Evolutionary conservation across 30 jellyfish, hydroid and myxozoan species (phyloP).

Genomic region (Hydractinia symbiolongicarpus): DNA sequence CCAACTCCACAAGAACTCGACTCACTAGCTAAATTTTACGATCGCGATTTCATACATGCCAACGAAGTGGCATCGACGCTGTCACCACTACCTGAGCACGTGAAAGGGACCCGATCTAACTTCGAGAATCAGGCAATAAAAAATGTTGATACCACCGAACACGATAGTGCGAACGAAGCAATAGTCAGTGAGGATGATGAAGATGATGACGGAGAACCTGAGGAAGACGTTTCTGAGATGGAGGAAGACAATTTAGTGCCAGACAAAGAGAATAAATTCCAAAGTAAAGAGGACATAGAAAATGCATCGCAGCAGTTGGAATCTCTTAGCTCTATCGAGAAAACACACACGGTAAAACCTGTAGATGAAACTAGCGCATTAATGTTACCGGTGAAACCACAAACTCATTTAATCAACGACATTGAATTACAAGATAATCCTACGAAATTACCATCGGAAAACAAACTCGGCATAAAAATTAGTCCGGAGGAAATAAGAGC

Average conservation of each 20-base stretch:
- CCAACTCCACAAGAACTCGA: not conserved
- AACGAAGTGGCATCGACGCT: not conserved
- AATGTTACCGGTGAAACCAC: not conserved
- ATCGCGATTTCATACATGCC: not conserved
- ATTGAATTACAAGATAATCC: no score
- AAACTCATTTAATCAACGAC: no score
- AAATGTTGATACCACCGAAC: not conserved
- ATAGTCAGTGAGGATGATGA: no score
- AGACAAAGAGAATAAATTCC: not conserved
- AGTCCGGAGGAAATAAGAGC: slow-evolving; percentile 22
- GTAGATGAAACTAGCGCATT: not conserved
- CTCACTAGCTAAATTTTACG: not conserved
- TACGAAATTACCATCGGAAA: not conserved
- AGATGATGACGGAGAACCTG: not conserved
- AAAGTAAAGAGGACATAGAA: not conserved
- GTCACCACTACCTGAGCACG: not conserved
- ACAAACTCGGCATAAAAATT: not conserved
- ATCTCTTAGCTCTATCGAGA: no score
- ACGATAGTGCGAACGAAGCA: not conserved
- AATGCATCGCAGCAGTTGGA: not conserved
- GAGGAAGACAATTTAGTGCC: not conserved
- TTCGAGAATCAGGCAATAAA: not conserved
- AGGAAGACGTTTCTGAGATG: not conserved
- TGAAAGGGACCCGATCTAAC: not conserved
- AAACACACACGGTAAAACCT: not conserved